Conservation (phyloP, 2,888 invertebrate genomes). For the Busseola fusca region DNA sequence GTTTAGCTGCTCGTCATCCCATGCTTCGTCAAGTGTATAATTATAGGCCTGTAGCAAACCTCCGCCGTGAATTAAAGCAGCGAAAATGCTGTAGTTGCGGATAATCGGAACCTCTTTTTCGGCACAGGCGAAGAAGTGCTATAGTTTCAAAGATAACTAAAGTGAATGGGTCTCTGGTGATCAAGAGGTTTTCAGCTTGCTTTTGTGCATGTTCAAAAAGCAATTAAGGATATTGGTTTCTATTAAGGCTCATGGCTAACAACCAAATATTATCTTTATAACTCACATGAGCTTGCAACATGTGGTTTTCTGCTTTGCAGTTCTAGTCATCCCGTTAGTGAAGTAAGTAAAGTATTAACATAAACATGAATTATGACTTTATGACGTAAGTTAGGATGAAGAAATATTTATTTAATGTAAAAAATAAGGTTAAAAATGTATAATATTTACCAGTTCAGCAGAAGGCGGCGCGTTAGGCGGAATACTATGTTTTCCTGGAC, state of each 20-base stretch:
- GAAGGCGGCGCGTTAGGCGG: conserved; percentile 92
- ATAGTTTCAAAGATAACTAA: conserved; percentile 33
- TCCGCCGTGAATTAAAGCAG: conserved; percentile 16
- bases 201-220: conserved; percentile 42
- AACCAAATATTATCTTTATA: conserved; percentile 49
- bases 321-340: conserved; percentile 54
- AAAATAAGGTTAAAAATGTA: conserved; percentile 2
- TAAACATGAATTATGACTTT: conserved; percentile 48
- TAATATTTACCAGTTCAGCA: conserved; percentile 91
- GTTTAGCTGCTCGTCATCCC: conserved; percentile 40
- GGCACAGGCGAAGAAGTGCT: conserved; percentile 7
- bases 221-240: conserved; percentile 41
- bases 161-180: conserved; percentile 41
- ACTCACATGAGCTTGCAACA: conserved; percentile 55
- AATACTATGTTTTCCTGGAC: conserved; percentile 92
- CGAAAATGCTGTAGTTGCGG: conserved; percentile 15
- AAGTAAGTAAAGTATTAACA: conserved; percentile 49
- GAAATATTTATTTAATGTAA: conserved; percentile 3
- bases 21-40: conserved; percentile 45
- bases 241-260: conserved; percentile 40
- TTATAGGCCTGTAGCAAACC: conserved; percentile 26
- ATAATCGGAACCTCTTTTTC: conserved; percentile 3
- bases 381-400: conserved; percentile 40
- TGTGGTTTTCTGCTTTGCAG: conserved; percentile 52
- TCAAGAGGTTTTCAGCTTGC: conserved; percentile 45